phyloP scores from a whole-genome alignment of 2,888 invertebrate species.

The Cryptocephalus moraei region DNA sequence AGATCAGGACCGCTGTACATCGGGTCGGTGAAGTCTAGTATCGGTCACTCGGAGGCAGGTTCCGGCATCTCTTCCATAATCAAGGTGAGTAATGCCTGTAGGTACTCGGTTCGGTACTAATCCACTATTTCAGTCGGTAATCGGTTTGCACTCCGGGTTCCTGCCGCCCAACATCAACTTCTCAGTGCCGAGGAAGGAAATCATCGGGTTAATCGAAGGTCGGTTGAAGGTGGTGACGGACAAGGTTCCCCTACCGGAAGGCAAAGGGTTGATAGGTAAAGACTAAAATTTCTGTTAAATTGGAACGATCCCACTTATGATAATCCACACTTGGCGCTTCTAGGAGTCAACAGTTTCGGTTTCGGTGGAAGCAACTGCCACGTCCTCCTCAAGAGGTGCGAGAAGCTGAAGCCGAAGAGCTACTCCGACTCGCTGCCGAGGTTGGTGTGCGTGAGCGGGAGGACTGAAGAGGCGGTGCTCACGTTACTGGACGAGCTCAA shows the following conservation, averaged over 20 bases:
- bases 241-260: conserved; percentile 48
- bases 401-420: conserved; percentile 50
- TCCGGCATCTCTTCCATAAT: conserved; percentile 74
- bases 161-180: conserved; percentile 85
- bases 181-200: conserved; percentile 37
- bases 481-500: conserved; percentile 53
- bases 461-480: conserved; percentile 67
- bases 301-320: too few species aligned
- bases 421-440: conserved; percentile 58
- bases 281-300: conserved; percentile 20
- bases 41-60: conserved; percentile 86
- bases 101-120: neutral
- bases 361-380: conserved; percentile 88
- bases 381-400: conserved; percentile 50
- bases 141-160: conserved; percentile 64
- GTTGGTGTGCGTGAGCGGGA: conserved; percentile 64
- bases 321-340: conserved; percentile 31
- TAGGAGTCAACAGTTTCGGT: conserved; percentile 84
- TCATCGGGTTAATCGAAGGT: conserved; percentile 51
- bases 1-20: conserved; percentile 62
- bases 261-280: conserved; percentile 65
- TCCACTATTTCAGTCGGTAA: conserved; percentile 15
- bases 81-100: conserved; percentile 46
- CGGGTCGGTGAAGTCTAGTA: conserved; percentile 88
- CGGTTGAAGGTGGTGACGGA: conserved; percentile 64